Base-by-base conservation (phyloP, 2,888 invertebrate species). In the Myathropa florea region DNA sequence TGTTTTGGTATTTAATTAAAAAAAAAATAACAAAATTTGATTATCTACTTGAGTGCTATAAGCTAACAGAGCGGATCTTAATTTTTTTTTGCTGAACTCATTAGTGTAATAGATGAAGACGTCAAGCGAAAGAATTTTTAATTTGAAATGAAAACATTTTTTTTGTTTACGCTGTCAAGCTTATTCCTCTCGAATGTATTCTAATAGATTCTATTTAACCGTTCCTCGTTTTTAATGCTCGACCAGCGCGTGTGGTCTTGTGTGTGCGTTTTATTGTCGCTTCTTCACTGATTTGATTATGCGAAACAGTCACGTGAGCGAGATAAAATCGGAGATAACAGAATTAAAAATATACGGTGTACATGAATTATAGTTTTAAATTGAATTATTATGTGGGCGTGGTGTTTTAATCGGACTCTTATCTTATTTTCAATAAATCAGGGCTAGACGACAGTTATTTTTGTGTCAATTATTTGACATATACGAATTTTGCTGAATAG, bases 1-100 rank as follows among this genome's bases (percentile, higher is more conserved):
- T 84, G 67, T 59, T 67, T 81, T 59, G 77, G 21, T 64, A 57
- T 67, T 39, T 36, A 61, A 71, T 64, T 65, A 21, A 9, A 71
- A 57, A 61, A 61, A 60, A 73, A 73, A 36, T 30, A 28, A 67
- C 21, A 65, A 63, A 57, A 21, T 57, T 57, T 24, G 18, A 36
- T 3, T 24, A 46, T 55, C 33, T 67, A 72, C 71, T 59, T 84
- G 80, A 65, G 64, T 67, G 53, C 65, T 75, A 36, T 61, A 14
- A 57, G 23, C 24, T 57, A 23, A 57, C 3, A 57, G 23, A 14
- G 46, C 46, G 46, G 46, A 46, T 46, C 18, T 18, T 46, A 18
- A 46, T 46, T 46, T 33, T 33, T 3, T 33, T 33, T 46, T 18
- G 46, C 28, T 60, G 6, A 26, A 60, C 14, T 14, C 7, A 60